Conservation (phyloP, 23 tunicate species). For the Corella eumyota region DNA sequence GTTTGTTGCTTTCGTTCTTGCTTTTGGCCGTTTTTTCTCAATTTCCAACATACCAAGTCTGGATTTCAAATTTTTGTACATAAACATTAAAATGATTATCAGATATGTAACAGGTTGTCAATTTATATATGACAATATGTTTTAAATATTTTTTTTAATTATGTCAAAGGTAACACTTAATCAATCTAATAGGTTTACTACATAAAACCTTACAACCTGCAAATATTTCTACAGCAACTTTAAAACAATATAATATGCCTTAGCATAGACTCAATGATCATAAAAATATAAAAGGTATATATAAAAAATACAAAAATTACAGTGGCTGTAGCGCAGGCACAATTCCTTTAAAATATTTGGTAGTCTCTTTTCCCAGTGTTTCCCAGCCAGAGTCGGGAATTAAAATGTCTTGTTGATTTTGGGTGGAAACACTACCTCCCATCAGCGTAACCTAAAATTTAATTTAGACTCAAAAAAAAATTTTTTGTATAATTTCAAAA, state of each 20-base stretch:
- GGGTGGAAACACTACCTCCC: slow-evolving; percentile 30
- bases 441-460: slow-evolving; percentile 16
- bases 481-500: not conserved
- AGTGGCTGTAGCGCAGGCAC: slow-evolving; percentile 55
- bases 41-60: not conserved
- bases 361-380: slow-evolving; percentile 12
- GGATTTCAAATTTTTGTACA: not conserved
- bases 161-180: too few species aligned
- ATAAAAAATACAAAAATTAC: slow-evolving; percentile 10
- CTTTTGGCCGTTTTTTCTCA: slow-evolving; percentile 1
- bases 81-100: not conserved
- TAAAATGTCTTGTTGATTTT: slow-evolving; percentile 29
- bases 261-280: too few species aligned
- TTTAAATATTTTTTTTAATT: too few species aligned
- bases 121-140: too few species aligned
- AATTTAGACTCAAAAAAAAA: not conserved
- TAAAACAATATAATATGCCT: too few species aligned
- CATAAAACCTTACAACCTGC: too few species aligned
- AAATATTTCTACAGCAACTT: too few species aligned
- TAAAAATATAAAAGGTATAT: too few species aligned
- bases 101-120: too few species aligned
- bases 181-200: too few species aligned
- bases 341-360: slow-evolving; percentile 47
- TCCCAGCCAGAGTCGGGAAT: slow-evolving; percentile 60
- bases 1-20: not conserved